Base-by-base conservation (phyloP, 2,113 vertebrate species). In the Brachirus orientalis region DNA sequence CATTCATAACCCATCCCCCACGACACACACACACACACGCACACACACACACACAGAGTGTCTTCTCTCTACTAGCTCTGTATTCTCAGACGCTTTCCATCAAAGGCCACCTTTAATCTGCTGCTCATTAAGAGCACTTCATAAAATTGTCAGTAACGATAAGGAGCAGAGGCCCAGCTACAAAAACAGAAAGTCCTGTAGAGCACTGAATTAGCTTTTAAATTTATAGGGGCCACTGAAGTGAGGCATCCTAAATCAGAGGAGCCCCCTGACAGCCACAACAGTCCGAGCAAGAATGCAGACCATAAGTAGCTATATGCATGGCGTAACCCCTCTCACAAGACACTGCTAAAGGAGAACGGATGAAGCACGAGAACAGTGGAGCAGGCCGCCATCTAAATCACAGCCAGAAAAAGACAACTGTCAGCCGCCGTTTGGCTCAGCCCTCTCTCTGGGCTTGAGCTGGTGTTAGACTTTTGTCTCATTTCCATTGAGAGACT, bases 91-190 rank as follows among this genome's bases (percentile, higher is more conserved):
- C 78, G 68, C 73, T 75, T 84, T 80, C 75, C 78, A 72, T 80
- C 81, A 77, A 72, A 56, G 89, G 92, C 90, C 93, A 93, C 93
- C 93, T 97, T 97, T 96, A 96, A 96, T 96, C 95, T 96, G 93
- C 94, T 92, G 94, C 95, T 95, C 95, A 97, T 98, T 98, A 96
- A 93, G 93, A 94, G 94, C 96, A 97, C 96, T 98, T 98, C 95
- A 90, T 98, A 97, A 99, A 98, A 96, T 95, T 93, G 95, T 96
- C 96, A 96, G 88, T 88, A 92, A 92, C 89, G 87, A 90, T 94
- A 94, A 95, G 93, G 93, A 89, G 93, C 94, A 73, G 93, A 95
- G 94, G 94, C 95, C 93, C 94, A 92, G 93, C 89, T 93, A 94
- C 88, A 93, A 94, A 93, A 94, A 94, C 90, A 94, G 94, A 95